A percentile compares a stretch with the other conserved stretches of the same genome.
phyloP scores from a whole-genome alignment of 2,888 invertebrate species.

The Eristalis pertinax region DNA sequence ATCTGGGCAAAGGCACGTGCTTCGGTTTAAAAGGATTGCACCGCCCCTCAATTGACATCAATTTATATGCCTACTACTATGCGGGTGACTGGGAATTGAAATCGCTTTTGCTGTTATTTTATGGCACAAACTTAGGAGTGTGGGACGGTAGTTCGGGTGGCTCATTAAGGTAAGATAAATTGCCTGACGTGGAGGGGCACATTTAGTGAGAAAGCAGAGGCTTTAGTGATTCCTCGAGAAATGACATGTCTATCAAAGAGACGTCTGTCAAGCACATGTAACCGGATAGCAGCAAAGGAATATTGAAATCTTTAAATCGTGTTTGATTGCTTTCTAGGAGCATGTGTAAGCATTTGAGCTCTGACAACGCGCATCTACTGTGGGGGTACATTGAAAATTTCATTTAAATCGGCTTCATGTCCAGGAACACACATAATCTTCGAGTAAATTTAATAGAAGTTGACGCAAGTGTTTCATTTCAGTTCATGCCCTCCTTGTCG shows the following conservation, averaged over 20 bases:
- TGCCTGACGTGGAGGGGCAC: neutral
- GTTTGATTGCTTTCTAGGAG: neutral
- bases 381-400: neutral
- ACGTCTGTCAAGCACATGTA: too few relatives aligned
- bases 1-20: slow-evolving; percentile 11
- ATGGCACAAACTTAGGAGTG: neutral
- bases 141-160: neutral
- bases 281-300: too few relatives aligned
- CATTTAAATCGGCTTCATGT: neutral
- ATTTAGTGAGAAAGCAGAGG: too few relatives aligned
- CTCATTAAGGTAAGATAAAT: neutral
- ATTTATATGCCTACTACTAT: neutral
- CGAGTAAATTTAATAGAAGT: neutral
- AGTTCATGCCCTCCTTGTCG: neutral
- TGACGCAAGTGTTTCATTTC: neutral
- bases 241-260: too few relatives aligned
- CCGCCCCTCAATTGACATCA: neutral
- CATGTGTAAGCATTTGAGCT: neutral
- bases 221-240: too few relatives aligned
- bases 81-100: neutral
- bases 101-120: neutral
- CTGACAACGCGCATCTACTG: neutral
- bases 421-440: neutral
- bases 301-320: too few relatives aligned
- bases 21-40: neutral